These are phyloP conservation scores for Rhogogaster chlorosoma DNA, from an alignment of 2,888 invertebrate species.

Conservation along the genomic window DNA sequence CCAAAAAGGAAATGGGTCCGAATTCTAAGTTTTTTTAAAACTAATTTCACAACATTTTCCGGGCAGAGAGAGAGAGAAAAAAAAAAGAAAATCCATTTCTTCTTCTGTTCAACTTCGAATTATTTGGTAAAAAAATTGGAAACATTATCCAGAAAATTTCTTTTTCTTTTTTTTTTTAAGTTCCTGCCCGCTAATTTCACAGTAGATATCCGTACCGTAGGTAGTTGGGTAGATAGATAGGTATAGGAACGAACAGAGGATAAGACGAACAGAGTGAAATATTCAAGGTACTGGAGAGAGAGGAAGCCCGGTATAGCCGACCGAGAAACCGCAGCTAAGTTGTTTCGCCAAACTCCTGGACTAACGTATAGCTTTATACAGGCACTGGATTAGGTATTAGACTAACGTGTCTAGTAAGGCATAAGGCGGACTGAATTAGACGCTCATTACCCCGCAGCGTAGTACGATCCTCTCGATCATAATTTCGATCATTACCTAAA, in stretches of 20 bases:
- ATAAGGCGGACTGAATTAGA: not conserved
- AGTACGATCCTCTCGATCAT: not conserved
- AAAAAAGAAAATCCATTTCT: no score
- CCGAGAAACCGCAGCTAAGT: not conserved
- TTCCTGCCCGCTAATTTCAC: not conserved
- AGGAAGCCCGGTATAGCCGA: not conserved
- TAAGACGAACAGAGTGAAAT: slow-evolving; percentile 13
- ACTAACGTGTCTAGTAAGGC: not conserved
- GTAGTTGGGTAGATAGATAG: not conserved
- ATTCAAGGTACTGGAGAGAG: not conserved
- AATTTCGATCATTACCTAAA: not conserved
- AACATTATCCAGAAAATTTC: no score
- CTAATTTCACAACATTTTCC: no score
- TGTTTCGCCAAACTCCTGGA: not conserved
- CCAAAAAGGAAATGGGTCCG: no score
- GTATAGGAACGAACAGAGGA: no score
- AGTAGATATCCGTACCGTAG: not conserved
- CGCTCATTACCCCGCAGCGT: not conserved
- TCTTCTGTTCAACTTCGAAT: no score
- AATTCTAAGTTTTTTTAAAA: not conserved
- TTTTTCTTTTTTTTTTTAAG: no score
- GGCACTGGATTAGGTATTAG: not conserved
- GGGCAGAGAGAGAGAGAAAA: no score
- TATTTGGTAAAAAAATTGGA: no score
- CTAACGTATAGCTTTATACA: no score